Evolutionary conservation across 30 jellyfish, hydroid and myxozoan species (phyloP).

Genomic region (Aurelia aurita complex sp. Pacific): DNA sequence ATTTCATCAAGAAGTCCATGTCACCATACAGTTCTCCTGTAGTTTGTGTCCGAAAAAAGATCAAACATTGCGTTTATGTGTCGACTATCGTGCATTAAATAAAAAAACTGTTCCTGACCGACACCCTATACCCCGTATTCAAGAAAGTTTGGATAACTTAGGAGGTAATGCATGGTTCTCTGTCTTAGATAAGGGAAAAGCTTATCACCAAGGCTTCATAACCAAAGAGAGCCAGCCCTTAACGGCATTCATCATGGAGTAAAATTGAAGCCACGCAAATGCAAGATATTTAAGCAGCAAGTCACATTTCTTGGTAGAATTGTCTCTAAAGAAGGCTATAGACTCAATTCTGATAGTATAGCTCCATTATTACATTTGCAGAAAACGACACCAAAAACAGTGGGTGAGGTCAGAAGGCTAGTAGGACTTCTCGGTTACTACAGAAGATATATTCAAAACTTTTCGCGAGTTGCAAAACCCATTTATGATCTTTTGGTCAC

Average conservation of each 20-base stretch:
- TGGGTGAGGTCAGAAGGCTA: constrained; percentile 20
- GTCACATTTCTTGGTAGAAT: constrained; percentile 20
- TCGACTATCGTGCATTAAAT: constrained; percentile 24
- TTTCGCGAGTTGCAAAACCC: constrained; percentile 26
- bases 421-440: constrained; percentile 30
- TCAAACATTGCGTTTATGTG: constrained; percentile 36
- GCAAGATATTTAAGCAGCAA: neutral
- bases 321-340: constrained; percentile 29
- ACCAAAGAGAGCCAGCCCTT: constrained; percentile 25
- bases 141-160: constrained; percentile 12
- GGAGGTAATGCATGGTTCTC: constrained; percentile 58
- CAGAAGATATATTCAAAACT: constrained; percentile 28
- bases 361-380: constrained; percentile 4
- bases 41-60: constrained; percentile 51
- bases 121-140: constrained; percentile 30
- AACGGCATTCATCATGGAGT: constrained; percentile 47
- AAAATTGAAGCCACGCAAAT: constrained; percentile 6
- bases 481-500: neutral
- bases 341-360: constrained; percentile 9
- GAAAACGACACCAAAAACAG: constrained; percentile 20
- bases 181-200: neutral
- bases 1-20: constrained; percentile 24
- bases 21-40: constrained; percentile 49
- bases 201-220: neutral
- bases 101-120: constrained; percentile 57